Conservation (phyloP, 1,140 invertebrate genomes). For the Habropoda laboriosa region DNA sequence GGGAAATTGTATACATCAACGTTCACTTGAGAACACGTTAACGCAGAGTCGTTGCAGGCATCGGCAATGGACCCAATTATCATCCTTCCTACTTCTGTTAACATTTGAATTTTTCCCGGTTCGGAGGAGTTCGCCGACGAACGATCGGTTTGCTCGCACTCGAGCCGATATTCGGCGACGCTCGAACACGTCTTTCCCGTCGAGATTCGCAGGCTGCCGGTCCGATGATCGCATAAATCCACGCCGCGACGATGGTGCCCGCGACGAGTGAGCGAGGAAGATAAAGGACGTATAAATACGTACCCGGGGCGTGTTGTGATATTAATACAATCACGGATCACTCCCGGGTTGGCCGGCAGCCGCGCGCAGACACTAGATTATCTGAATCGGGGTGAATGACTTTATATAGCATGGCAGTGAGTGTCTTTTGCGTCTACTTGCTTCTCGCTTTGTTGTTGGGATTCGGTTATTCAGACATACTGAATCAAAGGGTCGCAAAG, state of each 20-base stretch:
- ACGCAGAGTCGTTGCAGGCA: no score
- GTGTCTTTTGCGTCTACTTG: slow-evolving; percentile 52
- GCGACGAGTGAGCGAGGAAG: slow-evolving; percentile 42
- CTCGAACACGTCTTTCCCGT: background rate
- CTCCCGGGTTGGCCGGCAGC: slow-evolving; percentile 79
- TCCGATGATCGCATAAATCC: slow-evolving; percentile 75
- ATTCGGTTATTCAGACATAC: slow-evolving; percentile 59
- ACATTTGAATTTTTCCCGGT: no score
- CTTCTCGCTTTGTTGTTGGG: slow-evolving; percentile 59
- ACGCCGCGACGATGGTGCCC: slow-evolving; percentile 43
- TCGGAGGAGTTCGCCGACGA: background rate
- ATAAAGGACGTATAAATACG: slow-evolving; percentile 74
- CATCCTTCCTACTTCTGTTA: no score
- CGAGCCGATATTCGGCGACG: background rate
- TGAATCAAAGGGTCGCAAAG: slow-evolving; percentile 61
- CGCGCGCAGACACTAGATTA: slow-evolving; percentile 81
- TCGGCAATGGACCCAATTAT: background rate
- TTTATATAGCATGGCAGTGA: slow-evolving; percentile 79
- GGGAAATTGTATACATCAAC: slow-evolving; percentile 2
- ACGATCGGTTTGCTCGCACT: no score
- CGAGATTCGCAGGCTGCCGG: background rate
- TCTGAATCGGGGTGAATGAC: slow-evolving; percentile 83
- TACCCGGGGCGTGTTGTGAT: slow-evolving; percentile 80
- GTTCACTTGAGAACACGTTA: no score
- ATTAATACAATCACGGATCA: slow-evolving; percentile 83